Conservation (phyloP, 2,113 vertebrate genomes). For the Petrocephalus zakoni region DNA sequence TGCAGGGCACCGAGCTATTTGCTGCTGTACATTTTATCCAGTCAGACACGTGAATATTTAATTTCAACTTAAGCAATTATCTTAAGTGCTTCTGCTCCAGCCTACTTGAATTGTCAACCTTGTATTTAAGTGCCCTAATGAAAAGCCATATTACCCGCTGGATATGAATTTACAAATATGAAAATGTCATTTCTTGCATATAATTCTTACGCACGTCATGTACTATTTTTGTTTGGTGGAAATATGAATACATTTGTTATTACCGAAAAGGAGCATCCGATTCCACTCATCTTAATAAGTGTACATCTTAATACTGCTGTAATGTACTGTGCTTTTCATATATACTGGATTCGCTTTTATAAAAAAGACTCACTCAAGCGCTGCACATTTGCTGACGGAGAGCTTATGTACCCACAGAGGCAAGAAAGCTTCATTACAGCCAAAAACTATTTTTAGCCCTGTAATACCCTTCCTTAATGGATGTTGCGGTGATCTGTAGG, state of each 20-base stretch:
- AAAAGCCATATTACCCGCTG: background rate
- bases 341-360: background rate
- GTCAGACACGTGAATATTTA: background rate
- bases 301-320: background rate
- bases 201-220: background rate
- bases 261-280: background rate
- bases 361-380: background rate
- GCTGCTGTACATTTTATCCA: background rate
- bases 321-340: background rate
- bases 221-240: background rate
- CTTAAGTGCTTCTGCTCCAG: background rate
- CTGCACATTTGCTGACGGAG: background rate
- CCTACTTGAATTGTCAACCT: background rate
- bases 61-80: conserved; percentile 7
- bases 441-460: background rate
- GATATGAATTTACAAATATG: background rate
- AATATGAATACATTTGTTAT: background rate
- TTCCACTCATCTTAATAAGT: background rate
- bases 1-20: background rate
- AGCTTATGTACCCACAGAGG: background rate
- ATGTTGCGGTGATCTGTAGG: background rate
- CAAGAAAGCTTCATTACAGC: background rate
- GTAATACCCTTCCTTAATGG: background rate
- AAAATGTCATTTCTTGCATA: background rate
- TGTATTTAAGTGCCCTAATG: background rate